A percentile compares a stretch with the other conserved stretches of the same genome.
phyloP scores from a whole-genome alignment of 1,140 invertebrate genomes.

The Papilio xuthus region DNA sequence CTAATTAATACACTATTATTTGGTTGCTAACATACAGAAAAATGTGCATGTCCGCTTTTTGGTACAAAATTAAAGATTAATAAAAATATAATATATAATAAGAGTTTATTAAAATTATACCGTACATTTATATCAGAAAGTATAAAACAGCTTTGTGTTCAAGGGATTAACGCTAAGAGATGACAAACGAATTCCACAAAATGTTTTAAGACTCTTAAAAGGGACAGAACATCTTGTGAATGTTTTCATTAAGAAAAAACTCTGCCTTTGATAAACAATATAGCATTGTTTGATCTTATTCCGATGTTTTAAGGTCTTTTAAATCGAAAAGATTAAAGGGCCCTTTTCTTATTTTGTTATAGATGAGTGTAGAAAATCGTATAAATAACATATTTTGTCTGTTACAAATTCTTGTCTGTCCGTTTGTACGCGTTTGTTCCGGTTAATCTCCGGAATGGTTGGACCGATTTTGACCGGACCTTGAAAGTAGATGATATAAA shows the following conservation, averaged over 20 bases:
- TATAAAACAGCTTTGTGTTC: slow-evolving; percentile 1
- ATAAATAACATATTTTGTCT: too few species aligned
- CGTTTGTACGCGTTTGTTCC: too few species aligned
- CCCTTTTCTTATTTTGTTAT: not conserved
- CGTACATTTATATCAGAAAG: not conserved
- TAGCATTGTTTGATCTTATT: slow-evolving; percentile 11
- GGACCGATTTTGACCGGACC: too few species aligned
- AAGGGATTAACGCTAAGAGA: slow-evolving; percentile 3
- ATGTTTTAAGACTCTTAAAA: slow-evolving; percentile 13
- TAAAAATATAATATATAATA: not conserved
- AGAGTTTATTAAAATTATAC: not conserved
- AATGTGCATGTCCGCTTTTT: too few species aligned
- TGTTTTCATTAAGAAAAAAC: slow-evolving; percentile 17
- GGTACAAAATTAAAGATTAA: not conserved
- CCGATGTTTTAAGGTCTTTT: not conserved
- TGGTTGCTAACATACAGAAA: too few species aligned
- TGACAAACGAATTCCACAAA: slow-evolving; percentile 8
- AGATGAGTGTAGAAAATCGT: not conserved
- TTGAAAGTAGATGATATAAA: too few species aligned
- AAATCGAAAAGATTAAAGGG: slow-evolving; percentile 12
- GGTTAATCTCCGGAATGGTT: too few species aligned
- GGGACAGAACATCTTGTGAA: slow-evolving; percentile 24
- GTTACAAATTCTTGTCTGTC: too few species aligned
- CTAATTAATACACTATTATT: too few species aligned
- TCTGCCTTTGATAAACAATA: slow-evolving; percentile 24